Evolutionary conservation across 2,797 vertebrate genomes (phyloP).

Genomic region (Potorous gilbertii): DNA sequence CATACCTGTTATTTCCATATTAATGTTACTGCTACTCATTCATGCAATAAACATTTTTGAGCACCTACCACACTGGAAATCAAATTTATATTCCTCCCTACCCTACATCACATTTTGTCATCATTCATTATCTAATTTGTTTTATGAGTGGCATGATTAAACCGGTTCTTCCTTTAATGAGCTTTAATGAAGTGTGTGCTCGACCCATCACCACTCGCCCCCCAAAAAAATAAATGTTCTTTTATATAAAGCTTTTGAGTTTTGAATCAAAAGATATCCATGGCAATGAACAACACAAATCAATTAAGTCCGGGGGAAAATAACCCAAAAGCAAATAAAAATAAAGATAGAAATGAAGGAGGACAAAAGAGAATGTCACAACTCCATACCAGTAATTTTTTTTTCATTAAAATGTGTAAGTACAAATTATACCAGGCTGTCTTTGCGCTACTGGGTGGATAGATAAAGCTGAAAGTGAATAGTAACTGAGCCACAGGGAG

Average conservation of each 20-base stretch:
- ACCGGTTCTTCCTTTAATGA: conserved; percentile 13
- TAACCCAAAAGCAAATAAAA: not conserved
- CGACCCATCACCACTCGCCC: not conserved
- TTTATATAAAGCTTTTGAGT: conserved; percentile 1
- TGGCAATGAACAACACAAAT: not conserved
- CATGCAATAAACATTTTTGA: not conserved
- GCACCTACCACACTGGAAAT: not conserved
- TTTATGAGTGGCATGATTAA: conserved; percentile 11
- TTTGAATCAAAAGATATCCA: not conserved
- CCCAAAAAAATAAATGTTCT: not conserved
- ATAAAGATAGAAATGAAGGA: not conserved
- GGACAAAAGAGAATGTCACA: not conserved
- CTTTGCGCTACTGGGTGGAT: not conserved
- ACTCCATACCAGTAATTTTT: not conserved
- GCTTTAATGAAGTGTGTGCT: not conserved
- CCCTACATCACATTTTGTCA: not conserved
- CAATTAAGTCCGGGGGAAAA: not conserved
- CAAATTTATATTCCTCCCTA: not conserved
- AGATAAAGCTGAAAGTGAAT: not conserved
- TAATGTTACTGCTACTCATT: not conserved
- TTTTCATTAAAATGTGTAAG: not conserved
- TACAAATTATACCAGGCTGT: not conserved
- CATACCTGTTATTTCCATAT: not conserved
- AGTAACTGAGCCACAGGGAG: not conserved
- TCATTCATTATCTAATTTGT: not conserved